These are phyloP conservation scores for Drosophila albomicans DNA, from an alignment of 1,140 invertebrate species.

Conservation along the genomic window DNA sequence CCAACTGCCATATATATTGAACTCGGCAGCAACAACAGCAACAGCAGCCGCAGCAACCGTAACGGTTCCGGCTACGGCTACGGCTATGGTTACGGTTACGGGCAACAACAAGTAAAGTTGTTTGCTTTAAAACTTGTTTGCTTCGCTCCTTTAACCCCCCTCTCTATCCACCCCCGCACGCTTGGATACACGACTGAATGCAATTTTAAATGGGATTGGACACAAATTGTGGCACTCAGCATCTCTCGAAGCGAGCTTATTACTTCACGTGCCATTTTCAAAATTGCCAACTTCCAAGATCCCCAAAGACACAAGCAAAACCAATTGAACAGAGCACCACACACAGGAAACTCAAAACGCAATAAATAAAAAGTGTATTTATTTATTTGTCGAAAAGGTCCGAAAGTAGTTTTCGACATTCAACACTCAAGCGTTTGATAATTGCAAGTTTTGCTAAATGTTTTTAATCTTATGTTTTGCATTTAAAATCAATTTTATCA, in stretches of 20 bases:
- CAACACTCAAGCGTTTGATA: no score
- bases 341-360: background rate
- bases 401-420: no score
- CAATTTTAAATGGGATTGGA: conserved; percentile 48
- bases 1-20: conserved; percentile 71
- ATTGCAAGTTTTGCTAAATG: no score
- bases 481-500: no score
- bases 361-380: background rate
- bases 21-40: conserved; percentile 29
- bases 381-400: no score
- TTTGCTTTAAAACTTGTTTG: conserved; percentile 61
- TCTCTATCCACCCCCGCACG: background rate
- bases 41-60: conserved; percentile 41
- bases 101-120: conserved; percentile 51
- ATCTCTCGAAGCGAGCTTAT: conserved; percentile 23
- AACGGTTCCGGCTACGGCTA: conserved; percentile 55
- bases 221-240: conserved; percentile 52
- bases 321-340: background rate
- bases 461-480: no score
- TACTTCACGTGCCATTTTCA: conserved; percentile 29
- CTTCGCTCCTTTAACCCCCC: background rate
- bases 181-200: conserved; percentile 31
- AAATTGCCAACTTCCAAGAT: conserved; percentile 11
- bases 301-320: conserved; percentile 16
- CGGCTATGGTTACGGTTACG: conserved; percentile 54